Evolutionary conservation across 92 coral and sea anemone genomes (phyloP), one percentile per base, ranked within the genome.

Genomic region (Porites rus): DNA sequence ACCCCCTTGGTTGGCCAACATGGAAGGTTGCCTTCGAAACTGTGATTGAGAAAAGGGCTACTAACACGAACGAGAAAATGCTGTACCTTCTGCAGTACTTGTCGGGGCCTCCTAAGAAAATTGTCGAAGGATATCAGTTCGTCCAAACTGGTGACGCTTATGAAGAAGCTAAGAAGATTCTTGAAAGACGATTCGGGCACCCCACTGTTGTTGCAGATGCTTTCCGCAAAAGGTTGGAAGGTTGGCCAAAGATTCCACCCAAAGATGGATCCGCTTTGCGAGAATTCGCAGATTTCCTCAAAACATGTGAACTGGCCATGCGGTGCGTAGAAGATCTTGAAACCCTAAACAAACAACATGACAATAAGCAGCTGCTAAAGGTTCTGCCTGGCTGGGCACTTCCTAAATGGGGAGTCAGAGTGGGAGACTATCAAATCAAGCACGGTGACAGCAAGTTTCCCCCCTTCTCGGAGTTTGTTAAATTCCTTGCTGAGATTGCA

Each of bases 161-260:
- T 65, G 54, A 67, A 77, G 87, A 91, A 53, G 88, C 90, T 14
- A 90, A 90, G 65, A 86, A 52, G 16, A 69, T 81, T 7, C 87
- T 90, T 6, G 75, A 83, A 81, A 83, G 73, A 79, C 79, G 85
- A 8, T 89, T 89, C 77, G 92, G 92, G 2, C 93, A 90, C 75
- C 94, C 87, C 25, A 66, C 94, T 24, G 88, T 92, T 14, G 88
- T 92, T 12, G 90, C 90, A n/a, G 83, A 88, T 20, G 92, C 92
- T 10, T 92, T 92, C 21, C 82, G 83, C 6, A 79, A 76, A 21
- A 83, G 66, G 64, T 87, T 91, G 7, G 92, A 88, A 72, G 74
- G 62, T 46, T 87, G 94, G 89, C 94, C 67, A 46, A 83, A 73
- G 64, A 88, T 91, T 18, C 19, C 71, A n/a, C 91, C 91, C 16